These are phyloP conservation scores for Atethmia centrago DNA, from an alignment of 2,888 invertebrate species.

Conservation along the genomic window DNA sequence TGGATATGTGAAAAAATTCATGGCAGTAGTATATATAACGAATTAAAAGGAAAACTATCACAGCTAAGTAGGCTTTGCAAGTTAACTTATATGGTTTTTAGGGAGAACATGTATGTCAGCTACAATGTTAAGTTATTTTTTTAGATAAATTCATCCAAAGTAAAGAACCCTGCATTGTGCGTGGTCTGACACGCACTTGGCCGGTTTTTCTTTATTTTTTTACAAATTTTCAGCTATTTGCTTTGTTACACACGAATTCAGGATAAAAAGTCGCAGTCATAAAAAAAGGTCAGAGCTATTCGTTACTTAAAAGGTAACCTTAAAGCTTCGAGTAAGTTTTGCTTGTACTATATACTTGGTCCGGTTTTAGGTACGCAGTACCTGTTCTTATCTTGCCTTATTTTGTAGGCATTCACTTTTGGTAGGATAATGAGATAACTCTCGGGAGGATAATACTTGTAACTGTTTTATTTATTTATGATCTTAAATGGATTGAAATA, in stretches of 20 bases:
- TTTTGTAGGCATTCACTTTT: background rate
- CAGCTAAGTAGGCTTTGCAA: too few relatives aligned
- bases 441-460: background rate
- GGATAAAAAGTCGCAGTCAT: slow-evolving; percentile 6
- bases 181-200: too few relatives aligned
- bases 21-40: too few relatives aligned
- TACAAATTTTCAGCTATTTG: background rate
- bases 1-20: too few relatives aligned
- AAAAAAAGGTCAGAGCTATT: background rate
- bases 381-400: background rate
- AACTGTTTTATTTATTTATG: background rate
- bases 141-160: too few relatives aligned
- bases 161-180: too few relatives aligned
- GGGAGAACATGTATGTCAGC: too few relatives aligned
- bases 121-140: too few relatives aligned
- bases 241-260: background rate
- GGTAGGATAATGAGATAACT: background rate
- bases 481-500: too few relatives aligned
- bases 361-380: background rate
- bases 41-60: too few relatives aligned
- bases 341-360: background rate
- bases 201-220: too few relatives aligned
- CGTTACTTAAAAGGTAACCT: background rate
- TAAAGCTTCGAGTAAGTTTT: background rate
- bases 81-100: too few relatives aligned